Conservation (phyloP, 2,888 invertebrate species). For the Galeopsomyia nigrocyanea region DNA sequence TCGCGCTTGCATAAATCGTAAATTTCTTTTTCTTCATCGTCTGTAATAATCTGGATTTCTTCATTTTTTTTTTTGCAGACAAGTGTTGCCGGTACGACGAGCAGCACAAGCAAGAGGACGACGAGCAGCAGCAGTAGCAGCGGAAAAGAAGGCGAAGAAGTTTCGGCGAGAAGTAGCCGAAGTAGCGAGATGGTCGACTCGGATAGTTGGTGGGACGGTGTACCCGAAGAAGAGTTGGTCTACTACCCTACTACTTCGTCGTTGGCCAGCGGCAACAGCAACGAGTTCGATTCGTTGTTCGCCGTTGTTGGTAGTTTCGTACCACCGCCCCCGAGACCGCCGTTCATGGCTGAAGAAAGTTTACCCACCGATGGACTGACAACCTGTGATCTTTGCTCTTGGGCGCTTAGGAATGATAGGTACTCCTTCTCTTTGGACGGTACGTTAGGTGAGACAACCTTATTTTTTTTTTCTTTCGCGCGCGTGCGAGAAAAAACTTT, state of each 20-base stretch:
- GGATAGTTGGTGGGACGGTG: conserved; percentile 67
- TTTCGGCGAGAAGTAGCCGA: background rate
- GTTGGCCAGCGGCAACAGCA: conserved; percentile 41
- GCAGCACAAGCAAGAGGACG: conserved; percentile 51
- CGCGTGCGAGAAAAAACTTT: conserved; percentile 12
- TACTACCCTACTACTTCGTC: conserved; percentile 67
- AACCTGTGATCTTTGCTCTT: conserved; percentile 81
- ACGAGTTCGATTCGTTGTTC: conserved; percentile 66
- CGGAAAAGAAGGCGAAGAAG: conserved; percentile 4
- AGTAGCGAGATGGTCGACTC: conserved; percentile 49
- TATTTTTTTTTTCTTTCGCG: conserved; percentile 56
- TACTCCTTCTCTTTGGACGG: conserved; percentile 74
- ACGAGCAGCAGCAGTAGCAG: conserved; percentile 45
- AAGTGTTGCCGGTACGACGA: conserved; percentile 57
- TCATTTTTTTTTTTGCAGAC: conserved; percentile 52
- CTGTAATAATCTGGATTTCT: background rate
- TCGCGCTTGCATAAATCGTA: no score
- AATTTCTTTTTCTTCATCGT: no score
- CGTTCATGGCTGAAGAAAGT: conserved; percentile 75
- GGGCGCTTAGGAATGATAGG: conserved; percentile 76
- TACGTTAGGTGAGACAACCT: conserved; percentile 72
- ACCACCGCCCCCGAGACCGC: conserved; percentile 78
- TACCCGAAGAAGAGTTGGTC: conserved; percentile 65
- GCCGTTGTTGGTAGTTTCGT: conserved; percentile 73
- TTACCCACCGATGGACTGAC: conserved; percentile 78